Evolutionary conservation across 2,888 invertebrate genomes (phyloP).

Genomic region (Elysia crispata): DNA sequence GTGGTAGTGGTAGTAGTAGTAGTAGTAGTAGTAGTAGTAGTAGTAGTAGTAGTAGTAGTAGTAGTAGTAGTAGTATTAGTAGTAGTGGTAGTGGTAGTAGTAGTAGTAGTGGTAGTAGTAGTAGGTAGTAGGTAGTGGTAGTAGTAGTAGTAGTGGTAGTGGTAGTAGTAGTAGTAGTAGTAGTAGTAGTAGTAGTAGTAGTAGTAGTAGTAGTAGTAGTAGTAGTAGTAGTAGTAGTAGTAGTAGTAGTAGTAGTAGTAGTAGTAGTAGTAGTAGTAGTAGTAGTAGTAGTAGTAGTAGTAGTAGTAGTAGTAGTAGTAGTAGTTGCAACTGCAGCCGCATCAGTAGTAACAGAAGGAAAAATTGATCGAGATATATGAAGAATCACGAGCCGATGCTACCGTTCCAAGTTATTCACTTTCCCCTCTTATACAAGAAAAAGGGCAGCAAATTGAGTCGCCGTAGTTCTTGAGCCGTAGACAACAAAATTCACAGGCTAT

Average conservation of each 20-base stretch:
- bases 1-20: not conserved
- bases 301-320: conserved; percentile 14
- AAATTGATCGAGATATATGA: no score
- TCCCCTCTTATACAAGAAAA: no score
- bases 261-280: conserved; percentile 20
- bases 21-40: not conserved
- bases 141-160: not conserved
- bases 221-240: conserved; percentile 22
- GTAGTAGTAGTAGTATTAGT: no score
- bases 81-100: not conserved
- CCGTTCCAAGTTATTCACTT: no score
- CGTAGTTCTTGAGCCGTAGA: no score
- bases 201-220: conserved; percentile 14
- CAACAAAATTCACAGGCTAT: no score
- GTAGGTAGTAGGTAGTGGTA: no score
- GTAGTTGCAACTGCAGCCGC: not conserved
- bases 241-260: conserved; percentile 26
- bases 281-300: conserved; percentile 22
- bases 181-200: not conserved
- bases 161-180: not conserved
- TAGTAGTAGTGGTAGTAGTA: conserved; percentile 6
- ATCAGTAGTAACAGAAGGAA: conserved; percentile 11
- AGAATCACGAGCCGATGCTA: no score
- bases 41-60: not conserved
- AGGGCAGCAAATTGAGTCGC: no score